Evolutionary conservation across 1,140 invertebrate species (phyloP), one percentile per base, ranked within the genome.

Genomic region (Pollicipes pollicipes): DNA sequence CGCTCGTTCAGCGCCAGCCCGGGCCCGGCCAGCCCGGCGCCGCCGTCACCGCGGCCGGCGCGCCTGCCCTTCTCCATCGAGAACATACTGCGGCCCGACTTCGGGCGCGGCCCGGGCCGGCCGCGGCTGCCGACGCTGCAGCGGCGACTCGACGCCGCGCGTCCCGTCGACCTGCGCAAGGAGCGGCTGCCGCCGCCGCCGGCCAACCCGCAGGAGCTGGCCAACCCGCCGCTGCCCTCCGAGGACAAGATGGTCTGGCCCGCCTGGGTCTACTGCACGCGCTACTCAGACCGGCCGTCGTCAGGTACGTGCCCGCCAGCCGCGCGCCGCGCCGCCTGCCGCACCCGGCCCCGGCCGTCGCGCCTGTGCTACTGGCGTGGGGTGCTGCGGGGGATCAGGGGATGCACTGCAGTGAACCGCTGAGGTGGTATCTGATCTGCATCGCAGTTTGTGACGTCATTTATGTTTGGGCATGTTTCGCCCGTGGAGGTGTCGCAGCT

Each of bases 251-350:
- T 72, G 73, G 75, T 71, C 72, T 84, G 92, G 89, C 95, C 95
- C 0, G 94, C 95, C 0, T 98, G 95, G 95, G 92, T 98, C 30
- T 98, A 95, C 80, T 98, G 95, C 81, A 98, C 95, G 0, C 85
- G 95, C 81, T 98, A 97, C 80, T 95, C 92, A 71, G 95, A 97
- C 81, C 83, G 95, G 78, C 95, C 95, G 10, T 95, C 92, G 75
- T 93, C 93, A 82, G 95, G 94, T 97, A 83, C 84, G 87, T 83
- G 27, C 66, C 31, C 35, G 4, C 30, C 35, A 35, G 6, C 35
- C 35, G 35, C 6, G 35, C n/a, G n/a, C n/a, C n/a, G n/a, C n/a
- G n/a, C n/a, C n/a, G n/a, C 6, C 35, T 35, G 35, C 35, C 35
- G 35, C 6, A 8, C 6, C 35, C 35, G 35, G 6, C 17, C 35